Conservation (phyloP, 37 sponge, comb jelly and placozoan genomes). For the Ianthella basta region DNA sequence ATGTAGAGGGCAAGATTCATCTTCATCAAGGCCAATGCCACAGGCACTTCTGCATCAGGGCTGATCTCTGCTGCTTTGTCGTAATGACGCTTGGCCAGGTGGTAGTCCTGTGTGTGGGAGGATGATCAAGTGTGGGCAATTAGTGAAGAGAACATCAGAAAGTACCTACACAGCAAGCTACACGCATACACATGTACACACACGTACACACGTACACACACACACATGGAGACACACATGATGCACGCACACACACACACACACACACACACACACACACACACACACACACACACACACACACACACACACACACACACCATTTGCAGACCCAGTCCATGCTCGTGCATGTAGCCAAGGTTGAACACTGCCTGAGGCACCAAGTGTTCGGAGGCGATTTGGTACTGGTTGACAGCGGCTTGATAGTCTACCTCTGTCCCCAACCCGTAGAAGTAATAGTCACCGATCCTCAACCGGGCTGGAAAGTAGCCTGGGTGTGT, state of each 20-base stretch:
- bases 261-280: no score
- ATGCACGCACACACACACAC: no score
- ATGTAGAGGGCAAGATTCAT: slow-evolving; percentile 36
- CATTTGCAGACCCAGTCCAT: slow-evolving; percentile 89
- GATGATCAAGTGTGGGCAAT: background rate
- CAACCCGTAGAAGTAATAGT: slow-evolving; percentile 97
- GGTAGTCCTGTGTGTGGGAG: slow-evolving; percentile 76
- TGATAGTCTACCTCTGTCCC: slow-evolving; percentile 92
- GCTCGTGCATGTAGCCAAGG: slow-evolving; percentile 97
- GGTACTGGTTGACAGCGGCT: slow-evolving; percentile 91
- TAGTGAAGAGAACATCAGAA: background rate
- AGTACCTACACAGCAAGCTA: no score
- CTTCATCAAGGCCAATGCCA: slow-evolving; percentile 84
- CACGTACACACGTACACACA: no score
- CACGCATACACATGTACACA: no score
- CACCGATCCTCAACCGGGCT: slow-evolving; percentile 94
- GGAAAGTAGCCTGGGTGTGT: slow-evolving; percentile 70
- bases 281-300: no score
- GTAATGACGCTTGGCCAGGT: slow-evolving; percentile 95
- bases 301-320: slow-evolving; percentile 43
- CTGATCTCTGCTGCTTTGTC: slow-evolving; percentile 90
- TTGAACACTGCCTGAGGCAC: slow-evolving; percentile 97
- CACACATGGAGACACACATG: no score
- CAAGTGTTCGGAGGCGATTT: slow-evolving; percentile 85
- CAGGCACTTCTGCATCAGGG: slow-evolving; percentile 85